phyloP scores from a whole-genome alignment of 2,888 invertebrate species.

The Malachius bipustulatus region DNA sequence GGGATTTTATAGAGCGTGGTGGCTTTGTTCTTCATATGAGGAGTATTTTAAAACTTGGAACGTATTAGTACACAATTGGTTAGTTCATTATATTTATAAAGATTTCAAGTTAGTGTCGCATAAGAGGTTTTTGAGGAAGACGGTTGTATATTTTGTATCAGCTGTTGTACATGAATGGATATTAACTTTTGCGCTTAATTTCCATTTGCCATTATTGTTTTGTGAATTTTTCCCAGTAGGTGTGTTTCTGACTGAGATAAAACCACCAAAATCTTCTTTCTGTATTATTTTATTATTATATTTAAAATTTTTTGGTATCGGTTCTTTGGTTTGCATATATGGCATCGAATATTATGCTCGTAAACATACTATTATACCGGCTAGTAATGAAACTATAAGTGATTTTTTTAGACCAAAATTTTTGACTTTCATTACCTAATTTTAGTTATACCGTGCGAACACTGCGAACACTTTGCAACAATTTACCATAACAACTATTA shows the following conservation, averaged over 20 bases:
- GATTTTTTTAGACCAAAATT: conserved; percentile 43
- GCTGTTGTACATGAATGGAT: conserved; percentile 83
- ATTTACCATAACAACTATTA: too few relatives aligned
- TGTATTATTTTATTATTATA: conserved; percentile 83
- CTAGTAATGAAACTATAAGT: conserved; percentile 31
- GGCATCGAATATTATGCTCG: conserved; percentile 80
- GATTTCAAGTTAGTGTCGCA: conserved; percentile 43
- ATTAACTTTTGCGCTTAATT: conserved; percentile 62
- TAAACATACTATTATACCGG: conserved; percentile 59
- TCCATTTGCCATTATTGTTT: conserved; percentile 81
- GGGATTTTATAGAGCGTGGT: conserved; percentile 89
- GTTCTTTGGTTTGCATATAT: conserved; percentile 64
- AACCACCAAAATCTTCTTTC: conserved; percentile 32
- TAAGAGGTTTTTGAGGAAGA: conserved; percentile 42
- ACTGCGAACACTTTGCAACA: too few relatives aligned
- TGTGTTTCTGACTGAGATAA: conserved; percentile 43
- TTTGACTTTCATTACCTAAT: conserved; percentile 26
- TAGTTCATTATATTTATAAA: conserved; percentile 77
- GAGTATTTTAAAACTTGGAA: conserved; percentile 91
- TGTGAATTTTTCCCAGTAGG: conserved; percentile 64
- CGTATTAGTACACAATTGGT: conserved; percentile 88
- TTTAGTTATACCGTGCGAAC: too few relatives aligned
- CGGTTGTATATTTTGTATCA: conserved; percentile 65
- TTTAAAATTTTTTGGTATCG: conserved; percentile 63
- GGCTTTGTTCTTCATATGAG: conserved; percentile 72